These are phyloP conservation scores for Galeopterus variegatus DNA, from an alignment of 2,113 vertebrate genomes.

Conservation along the genomic window DNA sequence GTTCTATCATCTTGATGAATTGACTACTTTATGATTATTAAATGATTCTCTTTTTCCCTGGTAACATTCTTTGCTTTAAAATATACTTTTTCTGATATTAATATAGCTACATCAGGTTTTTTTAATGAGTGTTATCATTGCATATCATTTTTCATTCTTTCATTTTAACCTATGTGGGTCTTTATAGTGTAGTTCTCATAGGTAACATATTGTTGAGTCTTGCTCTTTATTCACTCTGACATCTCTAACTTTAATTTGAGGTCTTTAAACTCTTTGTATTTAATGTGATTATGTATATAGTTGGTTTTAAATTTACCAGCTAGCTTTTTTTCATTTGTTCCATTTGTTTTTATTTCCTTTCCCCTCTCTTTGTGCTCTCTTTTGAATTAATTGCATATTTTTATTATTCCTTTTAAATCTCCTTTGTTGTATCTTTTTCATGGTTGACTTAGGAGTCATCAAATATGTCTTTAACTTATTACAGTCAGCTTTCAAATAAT, in stretches of 20 bases:
- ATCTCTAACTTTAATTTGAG: background rate
- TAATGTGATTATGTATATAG: background rate
- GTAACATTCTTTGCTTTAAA: background rate
- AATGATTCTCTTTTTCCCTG: background rate
- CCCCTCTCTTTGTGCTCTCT: background rate
- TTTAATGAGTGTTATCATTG: background rate
- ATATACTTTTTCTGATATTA: background rate
- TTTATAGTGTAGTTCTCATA: background rate
- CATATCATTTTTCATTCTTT: background rate
- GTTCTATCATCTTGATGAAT: background rate
- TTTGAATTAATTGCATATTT: background rate
- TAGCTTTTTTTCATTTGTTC: background rate
- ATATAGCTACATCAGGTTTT: background rate
- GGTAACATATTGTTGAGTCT: background rate
- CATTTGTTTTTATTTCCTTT: background rate
- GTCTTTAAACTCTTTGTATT: constrained; percentile 26
- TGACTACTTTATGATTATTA: constrained; percentile 17
- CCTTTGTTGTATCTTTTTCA: background rate
- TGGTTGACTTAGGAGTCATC: background rate
- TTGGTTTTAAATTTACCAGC: background rate
- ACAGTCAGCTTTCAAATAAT: background rate
- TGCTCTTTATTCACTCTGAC: background rate
- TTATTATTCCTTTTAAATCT: background rate
- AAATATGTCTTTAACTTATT: background rate
- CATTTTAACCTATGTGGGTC: background rate